Base-by-base conservation (phyloP, 2,113 vertebrate species). In the Paracanthobrama guichenoti region DNA sequence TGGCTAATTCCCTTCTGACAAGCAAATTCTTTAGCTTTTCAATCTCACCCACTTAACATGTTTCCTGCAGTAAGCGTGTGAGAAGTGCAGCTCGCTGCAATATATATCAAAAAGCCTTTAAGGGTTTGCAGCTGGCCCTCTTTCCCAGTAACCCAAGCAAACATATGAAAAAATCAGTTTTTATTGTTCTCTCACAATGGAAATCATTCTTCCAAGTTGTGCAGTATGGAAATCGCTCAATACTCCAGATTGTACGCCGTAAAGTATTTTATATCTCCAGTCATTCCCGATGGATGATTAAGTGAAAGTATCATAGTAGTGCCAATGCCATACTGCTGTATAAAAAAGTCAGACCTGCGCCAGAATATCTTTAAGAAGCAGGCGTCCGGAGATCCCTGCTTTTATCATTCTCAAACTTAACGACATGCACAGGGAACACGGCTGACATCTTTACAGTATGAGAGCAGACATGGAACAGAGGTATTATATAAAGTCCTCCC, bases 41-140 rank as follows among this genome's bases (percentile, higher is more conserved):
- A 89, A 85, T 87, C 87, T 93, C 89, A 90, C 90, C 87, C 90
- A 91, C 87, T 91, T 91, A 90, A 90, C 88, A 92, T 89, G 89
- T 89, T 92, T 89, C 86, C 87, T 55, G 60, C 24, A 82, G 89
- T 91, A 90, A 92, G 89, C 83, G n/a, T 90, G 86, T 88, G 82
- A 88, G 88, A 90, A 84, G 87, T 83, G 48, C 26, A 71, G 16
- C 67, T 60, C 64, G 18, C 82, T 67, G 87, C 86, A 12, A 85
- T 55, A 75, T 87, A 82, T 87, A 84, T 90, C 88, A 91, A 88
- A 91, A 71, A 79, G 87, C 77, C 81, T 87, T 87, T 73, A 62
- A 76, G 71, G 62, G 28, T 84, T 6, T 66, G 74, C 81, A 87
- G 82, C 82, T 71, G 81, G 76, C 10, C 77, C 39, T 46, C 57